Percentiles rank a stretch among this genome's conserved stretches.
Evolutionary conservation across 2,888 invertebrate genomes (phyloP).

Genomic region (Chymomyza caudatula): DNA sequence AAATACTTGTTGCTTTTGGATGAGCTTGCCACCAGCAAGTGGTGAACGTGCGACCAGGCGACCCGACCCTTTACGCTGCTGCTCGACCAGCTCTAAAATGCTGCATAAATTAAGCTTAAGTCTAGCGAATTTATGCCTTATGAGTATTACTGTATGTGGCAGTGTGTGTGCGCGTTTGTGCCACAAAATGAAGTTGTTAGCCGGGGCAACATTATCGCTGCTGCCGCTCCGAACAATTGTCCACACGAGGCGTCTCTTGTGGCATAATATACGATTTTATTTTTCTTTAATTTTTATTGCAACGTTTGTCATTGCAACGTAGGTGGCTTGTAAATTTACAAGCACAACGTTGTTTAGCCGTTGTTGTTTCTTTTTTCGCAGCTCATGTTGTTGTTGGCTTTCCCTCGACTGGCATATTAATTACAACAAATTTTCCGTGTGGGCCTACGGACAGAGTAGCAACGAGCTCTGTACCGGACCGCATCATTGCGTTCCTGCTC

Average conservation of each 20-base stretch:
- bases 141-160: conserved; percentile 45
- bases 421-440: conserved; percentile 69
- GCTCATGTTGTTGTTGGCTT: background rate
- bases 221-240: background rate
- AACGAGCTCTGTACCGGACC: background rate
- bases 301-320: conserved; percentile 64
- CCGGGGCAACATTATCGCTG: conserved; percentile 74
- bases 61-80: conserved; percentile 10
- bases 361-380: conserved; percentile 13
- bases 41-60: conserved; percentile 51
- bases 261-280: conserved; percentile 67
- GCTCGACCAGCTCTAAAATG: conserved; percentile 38
- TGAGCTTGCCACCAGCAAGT: conserved; percentile 6
- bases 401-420: conserved; percentile 51
- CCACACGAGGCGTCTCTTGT: background rate
- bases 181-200: conserved; percentile 77
- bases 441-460: conserved; percentile 42
- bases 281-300: conserved; percentile 70
- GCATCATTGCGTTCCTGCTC: conserved; percentile 35
- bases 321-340: conserved; percentile 65
- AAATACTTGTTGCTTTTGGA: conserved; percentile 62
- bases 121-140: conserved; percentile 76
- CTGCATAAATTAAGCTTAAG: conserved; percentile 76
- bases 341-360: conserved; percentile 9
- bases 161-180: conserved; percentile 16